These are phyloP conservation scores for Ivindomyrus marchei DNA, from an alignment of 2,113 vertebrate genomes.

Conservation along the genomic window DNA sequence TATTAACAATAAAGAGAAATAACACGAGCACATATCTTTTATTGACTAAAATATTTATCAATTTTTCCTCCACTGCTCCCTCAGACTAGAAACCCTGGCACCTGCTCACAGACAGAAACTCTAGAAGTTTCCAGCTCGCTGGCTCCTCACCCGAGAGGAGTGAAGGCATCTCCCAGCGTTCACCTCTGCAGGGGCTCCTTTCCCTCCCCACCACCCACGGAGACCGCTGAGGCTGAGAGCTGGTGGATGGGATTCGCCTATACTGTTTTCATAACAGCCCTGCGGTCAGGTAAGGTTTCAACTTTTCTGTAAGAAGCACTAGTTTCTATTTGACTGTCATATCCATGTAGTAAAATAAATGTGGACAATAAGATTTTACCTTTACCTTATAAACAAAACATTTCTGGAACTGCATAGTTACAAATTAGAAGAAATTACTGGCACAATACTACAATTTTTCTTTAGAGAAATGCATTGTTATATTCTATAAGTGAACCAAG, in stretches of 20 bases:
- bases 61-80: not conserved
- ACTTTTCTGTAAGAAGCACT: not conserved
- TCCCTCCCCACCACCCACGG: not conserved
- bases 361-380: not conserved
- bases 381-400: not conserved
- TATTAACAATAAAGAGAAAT: not conserved
- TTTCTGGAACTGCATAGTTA: not conserved
- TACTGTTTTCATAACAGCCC: not conserved
- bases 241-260: not conserved
- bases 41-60: not conserved
- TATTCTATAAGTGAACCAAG: not conserved
- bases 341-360: not conserved
- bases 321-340: not conserved
- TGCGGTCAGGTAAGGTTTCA: not conserved
- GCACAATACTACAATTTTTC: not conserved
- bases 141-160: not conserved
- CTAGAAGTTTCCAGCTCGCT: not conserved
- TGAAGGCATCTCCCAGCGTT: not conserved
- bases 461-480: not conserved
- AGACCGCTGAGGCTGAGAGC: not conserved
- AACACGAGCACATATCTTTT: not conserved
- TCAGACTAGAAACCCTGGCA: not conserved
- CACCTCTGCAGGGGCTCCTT: not conserved
- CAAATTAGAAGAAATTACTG: not conserved
- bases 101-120: not conserved